Percentiles rank a stretch among this genome's conserved stretches.
phyloP scores from a whole-genome alignment of 2,113 vertebrate species.

The Misgurnus anguillicaudatus region DNA sequence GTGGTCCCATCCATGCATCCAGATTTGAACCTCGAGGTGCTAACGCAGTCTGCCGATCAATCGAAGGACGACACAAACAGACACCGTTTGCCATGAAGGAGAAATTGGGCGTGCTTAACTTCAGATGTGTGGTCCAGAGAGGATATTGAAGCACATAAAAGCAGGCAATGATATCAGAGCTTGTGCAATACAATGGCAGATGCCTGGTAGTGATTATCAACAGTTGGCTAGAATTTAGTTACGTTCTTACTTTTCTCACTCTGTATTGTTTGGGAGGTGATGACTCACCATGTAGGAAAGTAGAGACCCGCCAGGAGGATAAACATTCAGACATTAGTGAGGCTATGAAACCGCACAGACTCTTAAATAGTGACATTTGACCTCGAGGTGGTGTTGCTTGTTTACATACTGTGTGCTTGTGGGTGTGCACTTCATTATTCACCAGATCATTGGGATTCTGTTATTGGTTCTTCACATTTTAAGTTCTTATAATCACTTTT shows the following conservation, averaged over 20 bases:
- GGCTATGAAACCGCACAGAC: neutral
- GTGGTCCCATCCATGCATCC: conserved; percentile 15
- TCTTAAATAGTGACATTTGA: conserved; percentile 37
- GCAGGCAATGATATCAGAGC: conserved; percentile 20
- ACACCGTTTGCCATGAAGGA: neutral
- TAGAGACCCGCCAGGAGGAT: conserved; percentile 10
- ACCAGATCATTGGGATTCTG: neutral
- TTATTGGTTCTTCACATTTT: neutral
- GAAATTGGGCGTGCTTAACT: neutral
- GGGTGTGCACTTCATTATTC: neutral
- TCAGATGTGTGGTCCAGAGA: conserved; percentile 6
- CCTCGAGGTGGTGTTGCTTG: neutral
- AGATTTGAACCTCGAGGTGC: neutral
- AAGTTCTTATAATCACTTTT: conserved; percentile 1
- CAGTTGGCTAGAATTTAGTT: conserved; percentile 26
- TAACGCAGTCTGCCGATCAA: neutral
- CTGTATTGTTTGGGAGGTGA: conserved; percentile 19
- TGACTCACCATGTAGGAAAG: conserved; percentile 33
- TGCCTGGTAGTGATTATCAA: conserved; percentile 30
- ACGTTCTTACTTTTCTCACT: conserved; percentile 7
- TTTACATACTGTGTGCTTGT: neutral
- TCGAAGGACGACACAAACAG: neutral
- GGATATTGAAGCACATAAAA: conserved; percentile 24
- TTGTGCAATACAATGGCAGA: conserved; percentile 4
- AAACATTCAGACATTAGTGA: conserved; percentile 28